Evolutionary conservation across 2,797 vertebrate genomes (phyloP), one percentile per base, ranked within the genome.

Genomic region (Neosilurus hyrtlii): DNA sequence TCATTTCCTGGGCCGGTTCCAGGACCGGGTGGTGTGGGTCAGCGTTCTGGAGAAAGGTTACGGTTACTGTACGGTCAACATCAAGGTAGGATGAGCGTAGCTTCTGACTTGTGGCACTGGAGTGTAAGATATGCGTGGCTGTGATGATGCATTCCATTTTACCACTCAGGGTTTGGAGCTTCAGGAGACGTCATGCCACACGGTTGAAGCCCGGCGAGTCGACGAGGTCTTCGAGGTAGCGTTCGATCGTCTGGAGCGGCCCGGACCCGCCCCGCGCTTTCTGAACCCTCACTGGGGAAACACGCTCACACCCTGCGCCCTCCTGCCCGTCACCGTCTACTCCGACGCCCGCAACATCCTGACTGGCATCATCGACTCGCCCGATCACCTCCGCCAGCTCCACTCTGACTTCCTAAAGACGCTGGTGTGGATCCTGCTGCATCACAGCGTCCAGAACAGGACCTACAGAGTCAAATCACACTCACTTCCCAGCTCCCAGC

Each of bases 111-210:
- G 3, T 49, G 2, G 1, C 22, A n/a, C 15, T 22, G 54, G 54
- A 35, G 54, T 9, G 54, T 20, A 20, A 57, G 26, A 8, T 22
- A 9, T n/a, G n/a, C n/a, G n/a, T n/a, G n/a, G n/a, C n/a, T n/a
- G n/a, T n/a, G n/a, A n/a, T 1, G 12, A 4, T 26, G 12, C 0
- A n/a, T 9, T 61, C 80, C 4, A 61, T 24, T 18, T 75, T 89
- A 87, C 86, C 56, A 85, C 86, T 37, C 90, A 99, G 97, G 98
- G 98, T 18, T 90, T 99, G 85, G 98, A 99, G 93, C 92, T 99
- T 80, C 97, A 99, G 91, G 98, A 99, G 91, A 99, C 98, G 0
- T 99, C 97, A 9, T 99, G 97, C 89, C 98, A 99, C 87, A 96
- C 97, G 4, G 96, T 96, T 82, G 98, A 99, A 93, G 98, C 97